phyloP scores from a whole-genome alignment of 2,888 invertebrate genomes.

The Mesopsocus fuscifrons region DNA sequence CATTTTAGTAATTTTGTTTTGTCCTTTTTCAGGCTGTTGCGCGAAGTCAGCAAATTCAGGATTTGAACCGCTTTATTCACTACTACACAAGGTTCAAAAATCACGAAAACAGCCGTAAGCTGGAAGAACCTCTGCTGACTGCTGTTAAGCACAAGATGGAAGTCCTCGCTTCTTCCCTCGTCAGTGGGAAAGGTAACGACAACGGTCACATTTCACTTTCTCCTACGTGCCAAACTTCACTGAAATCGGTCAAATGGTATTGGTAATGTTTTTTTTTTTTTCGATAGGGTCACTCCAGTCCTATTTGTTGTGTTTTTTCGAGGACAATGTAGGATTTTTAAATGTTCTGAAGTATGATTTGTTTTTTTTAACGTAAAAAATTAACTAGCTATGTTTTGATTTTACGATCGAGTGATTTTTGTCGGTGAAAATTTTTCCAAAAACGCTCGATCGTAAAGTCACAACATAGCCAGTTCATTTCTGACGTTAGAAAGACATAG shows the following conservation, averaged over 20 bases:
- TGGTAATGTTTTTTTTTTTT: not conserved
- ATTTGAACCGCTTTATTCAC: constrained; percentile 42
- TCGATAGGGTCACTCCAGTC: not conserved
- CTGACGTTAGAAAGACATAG: too few species aligned
- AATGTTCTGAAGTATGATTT: too few species aligned
- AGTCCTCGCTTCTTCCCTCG: constrained; percentile 32
- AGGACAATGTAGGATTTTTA: too few species aligned
- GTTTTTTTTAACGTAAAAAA: too few species aligned
- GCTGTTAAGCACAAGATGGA: constrained; percentile 41
- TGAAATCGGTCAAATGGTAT: too few species aligned
- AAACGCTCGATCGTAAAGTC: too few species aligned
- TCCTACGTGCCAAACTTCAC: too few species aligned
- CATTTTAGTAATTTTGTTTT: too few species aligned
- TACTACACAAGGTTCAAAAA: constrained; percentile 43
- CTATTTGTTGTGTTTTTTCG: not conserved
- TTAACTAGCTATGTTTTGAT: too few species aligned
- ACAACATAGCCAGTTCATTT: too few species aligned
- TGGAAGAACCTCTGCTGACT: constrained; percentile 38
- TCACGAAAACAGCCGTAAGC: constrained; percentile 41
- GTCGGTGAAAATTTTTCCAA: too few species aligned
- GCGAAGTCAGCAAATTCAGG: constrained; percentile 34
- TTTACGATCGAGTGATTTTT: too few species aligned
- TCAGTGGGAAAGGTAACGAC: constrained; percentile 24
- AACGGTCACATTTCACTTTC: constrained; percentile 1
- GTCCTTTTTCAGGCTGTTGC: constrained; percentile 29